Evolutionary conservation across 2,888 invertebrate species (phyloP).

Genomic region (Linyphia triangularis): DNA sequence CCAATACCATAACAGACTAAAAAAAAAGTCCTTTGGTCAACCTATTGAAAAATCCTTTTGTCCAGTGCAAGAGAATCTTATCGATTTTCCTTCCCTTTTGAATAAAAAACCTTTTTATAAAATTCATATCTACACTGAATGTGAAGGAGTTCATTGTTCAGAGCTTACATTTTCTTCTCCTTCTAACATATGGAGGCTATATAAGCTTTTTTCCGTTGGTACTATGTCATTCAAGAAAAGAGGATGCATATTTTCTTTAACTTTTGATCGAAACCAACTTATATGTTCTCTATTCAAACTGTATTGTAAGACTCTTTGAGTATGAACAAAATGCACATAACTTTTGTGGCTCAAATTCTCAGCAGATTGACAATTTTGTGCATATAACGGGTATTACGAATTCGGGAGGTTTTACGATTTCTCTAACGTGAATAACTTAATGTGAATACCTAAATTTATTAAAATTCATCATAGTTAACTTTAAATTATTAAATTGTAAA

Average conservation of each 20-base stretch:
- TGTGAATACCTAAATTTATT: too few species aligned
- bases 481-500: too few species aligned
- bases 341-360: too few species aligned
- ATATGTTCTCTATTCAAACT: neutral
- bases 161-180: neutral
- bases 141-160: neutral
- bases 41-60: constrained; percentile 3
- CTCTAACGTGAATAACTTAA: too few species aligned
- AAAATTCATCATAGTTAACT: too few species aligned
- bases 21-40: neutral
- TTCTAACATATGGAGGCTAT: neutral
- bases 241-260: neutral
- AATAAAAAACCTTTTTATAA: neutral
- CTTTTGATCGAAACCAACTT: neutral
- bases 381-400: too few species aligned
- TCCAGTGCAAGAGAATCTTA: neutral
- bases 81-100: neutral
- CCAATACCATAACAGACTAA: neutral
- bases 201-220: neutral
- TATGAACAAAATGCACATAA: neutral
- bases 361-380: too few species aligned
- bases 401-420: too few species aligned
- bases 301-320: neutral
- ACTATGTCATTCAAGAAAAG: neutral
- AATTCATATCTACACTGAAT: neutral